Conservation (phyloP, 2,113 vertebrate species). For the Dasyurus viverrinus region DNA sequence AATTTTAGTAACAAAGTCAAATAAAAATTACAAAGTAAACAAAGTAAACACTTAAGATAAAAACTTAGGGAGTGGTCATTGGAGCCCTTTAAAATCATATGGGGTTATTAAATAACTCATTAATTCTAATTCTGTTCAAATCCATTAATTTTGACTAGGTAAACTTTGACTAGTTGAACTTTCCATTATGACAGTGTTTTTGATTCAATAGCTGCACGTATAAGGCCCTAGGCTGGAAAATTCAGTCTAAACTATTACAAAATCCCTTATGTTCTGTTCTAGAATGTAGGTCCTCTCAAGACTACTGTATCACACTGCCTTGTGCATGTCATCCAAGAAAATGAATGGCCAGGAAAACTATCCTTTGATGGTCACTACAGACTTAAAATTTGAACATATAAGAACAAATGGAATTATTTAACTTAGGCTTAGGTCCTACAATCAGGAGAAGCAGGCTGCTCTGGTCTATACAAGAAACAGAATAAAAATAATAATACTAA, state of each 20-base stretch:
- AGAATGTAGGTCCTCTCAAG: not conserved
- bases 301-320: not conserved
- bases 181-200: not conserved
- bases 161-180: not conserved
- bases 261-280: not conserved
- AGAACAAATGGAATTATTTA: not conserved
- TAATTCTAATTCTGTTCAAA: conserved; percentile 30
- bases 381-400: conserved; percentile 14
- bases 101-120: not conserved
- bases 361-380: conserved; percentile 9
- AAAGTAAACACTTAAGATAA: not conserved
- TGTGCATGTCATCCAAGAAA: not conserved
- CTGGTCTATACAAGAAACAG: conserved; percentile 4
- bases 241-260: not conserved
- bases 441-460: conserved; percentile 5
- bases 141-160: not conserved
- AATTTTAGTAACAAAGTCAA: conserved; percentile 17
- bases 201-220: not conserved
- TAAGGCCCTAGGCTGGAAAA: not conserved
- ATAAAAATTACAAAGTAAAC: conserved; percentile 13
- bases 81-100: conserved; percentile 30
- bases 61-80: not conserved
- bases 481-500: not conserved
- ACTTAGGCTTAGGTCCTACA: conserved; percentile 15
- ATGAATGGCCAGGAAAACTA: not conserved